A percentile compares a stretch with the other conserved stretches of the same genome.
phyloP scores from a whole-genome alignment of 2,888 invertebrate species.

The Notodonta dromedarius region DNA sequence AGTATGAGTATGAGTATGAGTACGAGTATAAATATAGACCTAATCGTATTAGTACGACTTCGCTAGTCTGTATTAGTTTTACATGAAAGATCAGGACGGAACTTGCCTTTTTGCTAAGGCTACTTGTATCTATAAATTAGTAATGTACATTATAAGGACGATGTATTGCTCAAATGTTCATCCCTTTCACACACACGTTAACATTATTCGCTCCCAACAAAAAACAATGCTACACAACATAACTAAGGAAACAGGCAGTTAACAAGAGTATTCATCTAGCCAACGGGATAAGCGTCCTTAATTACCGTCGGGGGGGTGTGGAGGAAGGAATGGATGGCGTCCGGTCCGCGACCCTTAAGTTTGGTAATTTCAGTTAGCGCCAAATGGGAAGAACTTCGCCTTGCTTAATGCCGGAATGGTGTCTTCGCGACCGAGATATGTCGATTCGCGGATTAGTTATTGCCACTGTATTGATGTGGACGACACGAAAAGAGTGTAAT shows the following conservation, averaged over 20 bases:
- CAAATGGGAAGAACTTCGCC: conserved; percentile 53
- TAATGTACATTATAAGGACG: too few relatives aligned
- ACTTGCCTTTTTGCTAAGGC: too few relatives aligned
- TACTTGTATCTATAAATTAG: too few relatives aligned
- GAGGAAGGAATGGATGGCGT: conserved; percentile 57
- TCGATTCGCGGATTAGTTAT: conserved; percentile 23
- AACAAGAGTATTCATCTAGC: conserved; percentile 42
- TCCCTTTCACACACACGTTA: background rate
- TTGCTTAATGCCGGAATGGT: conserved; percentile 49
- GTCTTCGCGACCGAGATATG: conserved; percentile 25
- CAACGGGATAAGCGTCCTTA: conserved; percentile 53
- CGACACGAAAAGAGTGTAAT: too few relatives aligned
- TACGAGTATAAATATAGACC: too few relatives aligned
- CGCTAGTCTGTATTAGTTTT: too few relatives aligned
- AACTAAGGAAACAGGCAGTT: conserved; percentile 35
- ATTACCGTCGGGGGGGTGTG: conserved; percentile 45
- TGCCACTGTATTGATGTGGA: background rate
- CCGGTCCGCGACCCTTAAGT: conserved; percentile 53
- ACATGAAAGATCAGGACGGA: too few relatives aligned
- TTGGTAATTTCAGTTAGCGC: conserved; percentile 60
- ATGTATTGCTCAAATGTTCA: too few relatives aligned
- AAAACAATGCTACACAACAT: conserved; percentile 23
- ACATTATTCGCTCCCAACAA: conserved; percentile 5
- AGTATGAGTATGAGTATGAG: too few relatives aligned
- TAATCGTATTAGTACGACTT: too few relatives aligned